phyloP scores from a whole-genome alignment of 23 tunicate species.

The Halocynthia aurantium region DNA sequence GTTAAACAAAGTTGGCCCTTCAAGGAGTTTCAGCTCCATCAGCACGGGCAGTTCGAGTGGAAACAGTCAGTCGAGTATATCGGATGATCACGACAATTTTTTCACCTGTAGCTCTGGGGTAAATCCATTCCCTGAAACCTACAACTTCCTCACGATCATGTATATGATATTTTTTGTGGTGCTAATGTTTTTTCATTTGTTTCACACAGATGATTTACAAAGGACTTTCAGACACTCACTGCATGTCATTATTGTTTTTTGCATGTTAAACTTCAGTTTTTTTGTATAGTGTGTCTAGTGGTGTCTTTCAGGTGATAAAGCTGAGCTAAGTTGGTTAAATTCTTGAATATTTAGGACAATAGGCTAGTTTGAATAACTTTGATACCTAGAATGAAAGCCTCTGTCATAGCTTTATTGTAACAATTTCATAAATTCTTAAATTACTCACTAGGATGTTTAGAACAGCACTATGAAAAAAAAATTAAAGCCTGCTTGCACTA shows the following conservation, averaged over 20 bases:
- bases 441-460: no score
- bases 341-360: no score
- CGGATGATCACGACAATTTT: constrained; percentile 3
- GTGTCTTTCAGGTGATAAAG: neutral
- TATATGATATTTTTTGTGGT: neutral
- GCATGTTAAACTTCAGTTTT: neutral
- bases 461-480: no score
- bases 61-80: neutral
- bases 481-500: no score
- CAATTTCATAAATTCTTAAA: no score
- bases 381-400: no score
- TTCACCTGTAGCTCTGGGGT: constrained; percentile 7
- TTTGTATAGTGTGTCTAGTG: neutral
- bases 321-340: no score
- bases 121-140: neutral
- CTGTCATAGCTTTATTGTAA: no score
- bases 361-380: no score
- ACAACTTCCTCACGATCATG: neutral
- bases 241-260: neutral
- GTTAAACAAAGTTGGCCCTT: neutral
- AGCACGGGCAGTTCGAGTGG: constrained; percentile 1
- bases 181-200: neutral
- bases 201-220: neutral
- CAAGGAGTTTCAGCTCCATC: constrained; percentile 5
- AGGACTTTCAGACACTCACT: neutral